Conservation (phyloP, 2,113 vertebrate species). For the Neofelis nebulosa region DNA sequence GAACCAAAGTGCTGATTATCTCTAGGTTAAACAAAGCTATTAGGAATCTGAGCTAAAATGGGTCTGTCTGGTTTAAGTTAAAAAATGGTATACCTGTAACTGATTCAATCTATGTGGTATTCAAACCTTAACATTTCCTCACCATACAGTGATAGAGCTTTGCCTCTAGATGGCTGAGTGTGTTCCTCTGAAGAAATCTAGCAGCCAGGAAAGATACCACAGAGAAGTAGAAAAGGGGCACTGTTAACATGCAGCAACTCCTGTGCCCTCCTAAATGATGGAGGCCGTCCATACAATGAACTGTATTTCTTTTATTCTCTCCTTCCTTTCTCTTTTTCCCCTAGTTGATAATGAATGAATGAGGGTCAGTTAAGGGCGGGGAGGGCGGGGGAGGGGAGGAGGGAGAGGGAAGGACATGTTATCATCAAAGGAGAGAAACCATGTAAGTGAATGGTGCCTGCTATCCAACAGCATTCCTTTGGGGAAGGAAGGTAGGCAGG, state of each 20-base stretch:
- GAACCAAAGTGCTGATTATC: background rate
- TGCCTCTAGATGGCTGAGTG: background rate
- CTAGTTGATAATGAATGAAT: background rate
- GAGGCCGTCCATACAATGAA: background rate
- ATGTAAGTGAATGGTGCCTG: background rate
- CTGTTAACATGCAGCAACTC: background rate
- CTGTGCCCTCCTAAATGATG: background rate
- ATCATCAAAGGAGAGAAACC: background rate
- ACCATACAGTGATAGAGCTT: background rate
- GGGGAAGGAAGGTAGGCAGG: background rate
- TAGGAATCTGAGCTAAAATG: background rate
- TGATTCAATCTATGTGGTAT: background rate
- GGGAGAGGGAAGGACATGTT: background rate
- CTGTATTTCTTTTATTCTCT: background rate
- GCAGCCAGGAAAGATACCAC: background rate
- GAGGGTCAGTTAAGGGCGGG: background rate
- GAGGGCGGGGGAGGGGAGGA: background rate
- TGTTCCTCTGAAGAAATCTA: background rate
- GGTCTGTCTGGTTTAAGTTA: background rate
- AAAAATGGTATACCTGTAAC: background rate
- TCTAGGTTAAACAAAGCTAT: background rate
- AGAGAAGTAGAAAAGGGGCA: background rate
- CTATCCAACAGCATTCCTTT: background rate
- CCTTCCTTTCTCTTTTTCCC: background rate
- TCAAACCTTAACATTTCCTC: background rate